Conservation (phyloP, 2,113 vertebrate species). For the Pterocles gutturalis region DNA sequence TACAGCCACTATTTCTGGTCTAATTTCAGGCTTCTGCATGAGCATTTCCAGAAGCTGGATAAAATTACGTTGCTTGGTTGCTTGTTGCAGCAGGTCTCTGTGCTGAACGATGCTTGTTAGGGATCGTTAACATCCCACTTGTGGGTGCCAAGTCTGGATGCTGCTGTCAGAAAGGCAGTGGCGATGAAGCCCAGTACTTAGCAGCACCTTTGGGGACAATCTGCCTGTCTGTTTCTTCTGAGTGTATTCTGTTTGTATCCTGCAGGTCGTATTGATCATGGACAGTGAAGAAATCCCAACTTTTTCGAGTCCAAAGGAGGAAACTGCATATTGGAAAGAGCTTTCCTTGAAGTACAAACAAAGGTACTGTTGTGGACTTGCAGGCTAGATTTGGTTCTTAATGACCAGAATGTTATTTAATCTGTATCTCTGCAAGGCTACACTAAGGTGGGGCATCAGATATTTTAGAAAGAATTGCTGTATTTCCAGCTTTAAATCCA, state of each 20-base stretch:
- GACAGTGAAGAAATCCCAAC: conserved; percentile 96
- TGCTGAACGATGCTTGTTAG: neutral
- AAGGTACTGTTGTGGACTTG: conserved; percentile 79
- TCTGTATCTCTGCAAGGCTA: neutral
- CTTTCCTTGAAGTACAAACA: conserved; percentile 93
- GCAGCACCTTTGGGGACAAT: accelerated
- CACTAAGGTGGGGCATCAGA: neutral
- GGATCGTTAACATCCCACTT: neutral
- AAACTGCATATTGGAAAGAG: conserved; percentile 95
- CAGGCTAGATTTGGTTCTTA: neutral
- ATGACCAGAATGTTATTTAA: neutral
- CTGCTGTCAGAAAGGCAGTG: neutral
- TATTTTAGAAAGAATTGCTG: neutral
- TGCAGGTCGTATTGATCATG: conserved; percentile 89
- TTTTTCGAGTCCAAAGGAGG: conserved; percentile 94
- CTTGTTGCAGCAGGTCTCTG: neutral
- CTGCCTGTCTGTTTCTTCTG: neutral
- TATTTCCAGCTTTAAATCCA: neutral
- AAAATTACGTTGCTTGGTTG: neutral
- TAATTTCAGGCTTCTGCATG: neutral
- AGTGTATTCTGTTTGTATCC: neutral
- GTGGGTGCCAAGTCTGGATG: neutral
- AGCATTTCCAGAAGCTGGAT: neutral
- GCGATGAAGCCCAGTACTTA: neutral
- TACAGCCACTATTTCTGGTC: neutral